Base-by-base conservation (phyloP, 1,140 invertebrate genomes). In the Diorhabda elongata region DNA sequence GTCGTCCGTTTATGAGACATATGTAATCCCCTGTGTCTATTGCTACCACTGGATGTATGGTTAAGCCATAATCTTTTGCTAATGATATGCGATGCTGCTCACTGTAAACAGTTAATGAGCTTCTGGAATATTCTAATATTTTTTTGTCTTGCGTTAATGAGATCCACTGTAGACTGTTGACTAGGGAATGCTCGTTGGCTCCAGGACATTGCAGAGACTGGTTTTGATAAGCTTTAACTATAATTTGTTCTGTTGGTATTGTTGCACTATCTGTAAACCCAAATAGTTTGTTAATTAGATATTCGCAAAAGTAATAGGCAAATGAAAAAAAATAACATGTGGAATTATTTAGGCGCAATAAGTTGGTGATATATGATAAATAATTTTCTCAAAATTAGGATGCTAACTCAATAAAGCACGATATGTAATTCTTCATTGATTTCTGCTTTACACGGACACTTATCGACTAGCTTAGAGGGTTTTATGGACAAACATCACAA, bases 1-100 rank as follows among this genome's bases (percentile, higher is more conserved):
- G 86, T 11, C 88, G 82, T 75, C 85, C 87, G 79, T 91, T 91
- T 69, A 90, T 86, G 44, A 89, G 80, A 73, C 89, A 91, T 44
- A 84, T 83, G 75, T 90, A 91, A 69, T 88, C 86, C 9, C 87
- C 88, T 44, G 84, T 87, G 77, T 91, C 89, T 42, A 82, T 80
- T 5, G 87, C 85, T 56, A 83, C 77, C 0, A 87, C 87, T 26
- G 88, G 87, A 72, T 85, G 83, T 74, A 90, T 88, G 62, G 85
- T 83, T 56, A 91, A 81, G 5, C 86, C 86, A 76, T 87, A 90
- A 6, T 66, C 64, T 58, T 58, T 66, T 9, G 64, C 57, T n/a
- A 66, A 57, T 5, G 47, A 66, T 43, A 66, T 43, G 42, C 64
- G 64, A 9, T 57, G 52, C 2, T 57, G 64, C 11, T 66, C 64